Evolutionary conservation across 2,888 invertebrate species (phyloP), one percentile per base, ranked within the genome.

Genomic region (Scaptomyza caliginosa): DNA sequence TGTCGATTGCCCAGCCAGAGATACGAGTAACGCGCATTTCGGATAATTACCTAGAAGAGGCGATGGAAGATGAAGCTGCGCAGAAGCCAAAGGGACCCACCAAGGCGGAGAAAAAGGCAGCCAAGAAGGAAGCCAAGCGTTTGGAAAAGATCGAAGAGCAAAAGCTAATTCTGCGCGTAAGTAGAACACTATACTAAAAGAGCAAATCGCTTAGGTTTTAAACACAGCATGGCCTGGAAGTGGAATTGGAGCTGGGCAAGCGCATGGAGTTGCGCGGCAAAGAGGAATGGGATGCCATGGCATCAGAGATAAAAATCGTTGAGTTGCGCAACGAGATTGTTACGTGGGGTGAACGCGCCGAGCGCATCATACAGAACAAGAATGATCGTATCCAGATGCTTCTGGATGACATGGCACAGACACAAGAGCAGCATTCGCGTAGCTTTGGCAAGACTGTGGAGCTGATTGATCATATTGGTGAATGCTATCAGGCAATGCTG

Each of bases 161-260:
- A 21, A 82, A 76, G 16, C 54, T 88, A 4, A 50, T 88, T 4
- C 50, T 87, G 42, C 74, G 79, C 34, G 89, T 89, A 67, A 78
- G 85, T 70, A 13, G n/a, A n/a, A n/a, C n/a, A n/a, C n/a, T n/a
- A n/a, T n/a, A n/a, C n/a, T n/a, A n/a, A n/a, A n/a, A n/a, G n/a
- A n/a, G n/a, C n/a, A n/a, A 8, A 28, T 10, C 30, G 6, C 21
- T 3, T 3, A 11, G 3, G 7, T n/a, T 23, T 6, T 10, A 1
- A 2, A 52, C 43, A 5, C 19, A 90, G 91, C 86, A 89, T 66
- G 65, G 63, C 28, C 50, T 91, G 3, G 60, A 60, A 6, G 82
- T 85, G 0, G 91, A 91, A 40, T 51, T 90, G 54, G 86, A 86
- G 36, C 50, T 90, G 30, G 83, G 88, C 13, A 78, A 86, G 36